phyloP scores from a whole-genome alignment of 1,140 invertebrate species.

The Harpegnathos saltator region DNA sequence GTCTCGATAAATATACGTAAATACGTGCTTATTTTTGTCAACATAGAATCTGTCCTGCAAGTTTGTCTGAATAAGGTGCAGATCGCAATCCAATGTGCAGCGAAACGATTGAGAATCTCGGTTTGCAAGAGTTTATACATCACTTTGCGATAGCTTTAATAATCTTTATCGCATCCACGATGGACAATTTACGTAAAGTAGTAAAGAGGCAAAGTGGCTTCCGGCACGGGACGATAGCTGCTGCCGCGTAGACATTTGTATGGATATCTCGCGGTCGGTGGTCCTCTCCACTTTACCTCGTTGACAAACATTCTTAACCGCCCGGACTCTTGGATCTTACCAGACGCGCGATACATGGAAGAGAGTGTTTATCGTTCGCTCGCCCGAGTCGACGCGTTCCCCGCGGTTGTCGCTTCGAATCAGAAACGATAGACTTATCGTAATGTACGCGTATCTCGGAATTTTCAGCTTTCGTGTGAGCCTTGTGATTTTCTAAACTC shows the following conservation, averaged over 20 bases:
- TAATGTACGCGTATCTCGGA: background rate
- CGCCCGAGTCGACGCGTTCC: slow-evolving; percentile 2
- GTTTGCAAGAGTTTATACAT: background rate
- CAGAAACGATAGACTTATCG: background rate
- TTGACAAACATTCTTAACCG: slow-evolving; percentile 47
- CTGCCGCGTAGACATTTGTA: slow-evolving; percentile 60
- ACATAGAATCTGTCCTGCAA: too few species aligned
- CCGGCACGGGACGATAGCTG: slow-evolving; percentile 27
- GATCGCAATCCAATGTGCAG: too few species aligned
- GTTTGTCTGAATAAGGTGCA: too few species aligned
- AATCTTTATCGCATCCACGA: background rate
- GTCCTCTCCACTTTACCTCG: slow-evolving; percentile 55
- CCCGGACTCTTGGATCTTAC: slow-evolving; percentile 9
- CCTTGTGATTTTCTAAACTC: too few species aligned
- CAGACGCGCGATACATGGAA: slow-evolving; percentile 6
- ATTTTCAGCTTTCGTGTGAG: too few species aligned
- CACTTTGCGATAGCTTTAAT: background rate
- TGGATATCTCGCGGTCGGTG: slow-evolving; percentile 39
- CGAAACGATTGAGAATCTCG: too few species aligned
- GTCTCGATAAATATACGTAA: too few species aligned
- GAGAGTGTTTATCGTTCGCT: slow-evolving; percentile 40
- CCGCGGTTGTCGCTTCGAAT: background rate
- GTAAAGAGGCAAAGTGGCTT: too few species aligned
- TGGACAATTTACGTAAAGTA: slow-evolving; percentile 19
- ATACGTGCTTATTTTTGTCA: too few species aligned